phyloP scores from a whole-genome alignment of 2,888 invertebrate genomes.

The Digitonthophagus gazella region DNA sequence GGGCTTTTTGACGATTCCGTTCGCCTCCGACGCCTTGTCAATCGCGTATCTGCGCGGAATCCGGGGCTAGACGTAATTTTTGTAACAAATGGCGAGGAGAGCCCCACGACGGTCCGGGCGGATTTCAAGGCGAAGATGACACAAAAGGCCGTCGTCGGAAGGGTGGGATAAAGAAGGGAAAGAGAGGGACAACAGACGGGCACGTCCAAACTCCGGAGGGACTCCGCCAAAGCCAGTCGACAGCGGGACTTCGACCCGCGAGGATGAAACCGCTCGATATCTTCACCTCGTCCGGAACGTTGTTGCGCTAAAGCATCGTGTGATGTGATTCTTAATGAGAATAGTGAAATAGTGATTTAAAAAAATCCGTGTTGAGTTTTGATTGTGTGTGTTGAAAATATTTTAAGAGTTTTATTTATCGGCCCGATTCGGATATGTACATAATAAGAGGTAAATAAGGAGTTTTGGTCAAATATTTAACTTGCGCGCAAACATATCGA shows the following conservation, averaged over 20 bases:
- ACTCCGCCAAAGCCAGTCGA: not conserved
- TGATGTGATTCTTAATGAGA: not conserved
- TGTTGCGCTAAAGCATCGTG: not conserved
- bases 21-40: not conserved
- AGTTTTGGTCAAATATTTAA: not conserved
- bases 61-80: not conserved
- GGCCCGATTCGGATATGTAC: not conserved
- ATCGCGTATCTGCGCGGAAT: not conserved
- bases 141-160: not conserved
- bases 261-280: not conserved
- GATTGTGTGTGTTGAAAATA: not conserved
- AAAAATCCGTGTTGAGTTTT: not conserved
- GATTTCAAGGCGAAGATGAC: not conserved
- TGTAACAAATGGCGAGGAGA: not conserved
- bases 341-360: not conserved
- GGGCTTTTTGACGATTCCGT: not conserved
- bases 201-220: not conserved
- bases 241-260: not conserved
- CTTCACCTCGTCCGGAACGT: not conserved
- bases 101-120: not conserved
- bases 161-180: not conserved
- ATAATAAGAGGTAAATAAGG: not conserved
- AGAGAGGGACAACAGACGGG: not conserved
- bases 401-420: not conserved
- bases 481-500: not conserved